Percentiles rank a stretch among this genome's conserved stretches.
Evolutionary conservation across 2,888 invertebrate species (phyloP).

Genomic region (Mesorhabditis spiculigera): DNA sequence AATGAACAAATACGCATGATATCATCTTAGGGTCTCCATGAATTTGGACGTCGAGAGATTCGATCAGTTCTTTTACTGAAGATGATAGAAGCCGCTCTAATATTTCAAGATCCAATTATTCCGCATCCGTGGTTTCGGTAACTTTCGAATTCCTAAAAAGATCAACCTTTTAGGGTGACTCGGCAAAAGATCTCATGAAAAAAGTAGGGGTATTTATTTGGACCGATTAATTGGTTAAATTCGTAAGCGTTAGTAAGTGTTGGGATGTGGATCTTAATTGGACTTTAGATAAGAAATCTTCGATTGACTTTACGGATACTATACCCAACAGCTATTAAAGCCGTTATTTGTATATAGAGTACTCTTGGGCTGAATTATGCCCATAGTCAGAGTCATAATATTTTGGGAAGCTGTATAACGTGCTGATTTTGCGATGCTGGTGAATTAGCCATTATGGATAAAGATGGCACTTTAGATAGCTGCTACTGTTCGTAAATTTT

Average conservation of each 20-base stretch:
- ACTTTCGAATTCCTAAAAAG: too few relatives aligned
- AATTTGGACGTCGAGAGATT: too few relatives aligned
- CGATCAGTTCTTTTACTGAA: too few relatives aligned
- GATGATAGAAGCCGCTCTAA: too few relatives aligned
- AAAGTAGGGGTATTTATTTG: conserved; percentile 5
- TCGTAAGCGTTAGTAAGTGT: background rate
- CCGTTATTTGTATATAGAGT: conserved; percentile 38
- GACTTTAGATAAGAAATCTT: conserved; percentile 19
- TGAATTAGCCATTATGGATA: background rate
- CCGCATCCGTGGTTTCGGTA: too few relatives aligned
- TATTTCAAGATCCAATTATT: too few relatives aligned
- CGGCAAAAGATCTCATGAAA: background rate
- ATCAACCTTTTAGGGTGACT: too few relatives aligned
- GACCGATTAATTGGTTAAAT: conserved; percentile 1
- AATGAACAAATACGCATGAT: too few relatives aligned
- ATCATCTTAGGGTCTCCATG: too few relatives aligned
- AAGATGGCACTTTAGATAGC: background rate
- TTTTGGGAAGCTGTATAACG: background rate
- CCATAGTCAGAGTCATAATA: conserved; percentile 9
- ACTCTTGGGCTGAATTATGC: conserved; percentile 34
- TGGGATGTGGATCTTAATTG: background rate
- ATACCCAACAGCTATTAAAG: conserved; percentile 35
- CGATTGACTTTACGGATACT: conserved; percentile 39
- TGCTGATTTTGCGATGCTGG: background rate
- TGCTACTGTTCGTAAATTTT: background rate